phyloP scores from a whole-genome alignment of 1,140 invertebrate genomes.

The Drosophila ercepeae region DNA sequence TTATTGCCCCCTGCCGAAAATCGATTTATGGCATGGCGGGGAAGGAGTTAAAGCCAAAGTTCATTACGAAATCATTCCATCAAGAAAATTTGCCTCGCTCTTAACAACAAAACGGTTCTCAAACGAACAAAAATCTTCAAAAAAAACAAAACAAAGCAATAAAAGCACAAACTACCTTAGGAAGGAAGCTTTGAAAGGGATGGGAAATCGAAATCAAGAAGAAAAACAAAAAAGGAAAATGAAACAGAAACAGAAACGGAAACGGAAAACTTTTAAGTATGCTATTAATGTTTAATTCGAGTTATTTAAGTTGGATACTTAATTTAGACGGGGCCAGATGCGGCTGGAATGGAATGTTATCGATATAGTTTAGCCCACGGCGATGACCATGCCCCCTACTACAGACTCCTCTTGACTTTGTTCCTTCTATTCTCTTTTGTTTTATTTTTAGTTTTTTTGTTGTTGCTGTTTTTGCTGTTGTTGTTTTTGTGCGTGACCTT shows the following conservation, averaged over 20 bases:
- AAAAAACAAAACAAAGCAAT: slow-evolving; percentile 19
- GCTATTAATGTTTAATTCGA: slow-evolving; percentile 81
- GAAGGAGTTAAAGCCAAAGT: not conserved
- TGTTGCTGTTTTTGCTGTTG: no score
- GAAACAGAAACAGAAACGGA: slow-evolving; percentile 54
- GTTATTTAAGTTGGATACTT: slow-evolving; percentile 81
- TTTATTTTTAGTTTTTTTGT: no score
- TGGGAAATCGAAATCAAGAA: not conserved
- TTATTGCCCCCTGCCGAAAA: not conserved
- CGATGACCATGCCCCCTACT: not conserved
- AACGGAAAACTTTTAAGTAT: slow-evolving; percentile 77
- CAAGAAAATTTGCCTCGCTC: slow-evolving; percentile 15
- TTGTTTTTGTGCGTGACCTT: slow-evolving; percentile 67
- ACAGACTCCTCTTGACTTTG: not conserved
- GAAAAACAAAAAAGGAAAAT: slow-evolving; percentile 35
- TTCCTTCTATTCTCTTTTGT: not conserved
- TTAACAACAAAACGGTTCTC: slow-evolving; percentile 16
- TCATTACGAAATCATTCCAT: slow-evolving; percentile 41
- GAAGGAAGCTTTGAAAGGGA: no score
- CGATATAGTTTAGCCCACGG: slow-evolving; percentile 17
- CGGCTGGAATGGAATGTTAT: slow-evolving; percentile 28
- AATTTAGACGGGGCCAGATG: slow-evolving; percentile 62
- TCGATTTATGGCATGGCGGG: slow-evolving; percentile 2
- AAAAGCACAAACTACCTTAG: slow-evolving; percentile 3
- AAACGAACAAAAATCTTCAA: slow-evolving; percentile 1